Base-by-base conservation (phyloP, 2,888 invertebrate species). In the Drosophila siamana region DNA sequence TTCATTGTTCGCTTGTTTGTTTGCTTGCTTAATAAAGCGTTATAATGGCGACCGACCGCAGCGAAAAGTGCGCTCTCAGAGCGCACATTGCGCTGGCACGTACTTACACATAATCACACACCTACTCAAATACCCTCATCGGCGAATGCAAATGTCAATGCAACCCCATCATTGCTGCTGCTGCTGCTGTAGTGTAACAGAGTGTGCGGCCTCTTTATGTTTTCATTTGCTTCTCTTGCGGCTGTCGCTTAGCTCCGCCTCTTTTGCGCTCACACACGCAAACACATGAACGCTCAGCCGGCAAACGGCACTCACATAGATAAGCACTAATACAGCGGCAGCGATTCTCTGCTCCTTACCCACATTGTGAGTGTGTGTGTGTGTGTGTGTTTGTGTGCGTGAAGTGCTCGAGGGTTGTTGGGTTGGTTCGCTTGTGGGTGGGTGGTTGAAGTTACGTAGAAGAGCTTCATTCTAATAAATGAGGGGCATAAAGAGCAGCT, bases 181-280 rank as follows among this genome's bases (percentile, higher is more conserved):
- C 24, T 44, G 16, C 26, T 15, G 24, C 11, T 33, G 30, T 33
- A 33, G 30, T 33, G 33, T 33, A n/a, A n/a, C 13, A 13, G 2
- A 46, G 41, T 30, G 19, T 26, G 50, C 7, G 38, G 36, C 30
- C 43, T 44, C 15, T 62, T 48, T 7, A 51, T 30, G 41, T 61
- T 71, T 64, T 67, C 71, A 78, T 66, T 78, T 78, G 75, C 59
- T 61, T 59, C 60, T 46, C 66, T 62, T 44, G 47, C 54, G 55
- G 69, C 64, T 60, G 44, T 38, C 59, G 76, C 7, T 55, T 79
- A 60, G 82, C 89, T 89, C 89, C 91, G 89, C 91, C 91, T 62
- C 64, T 71, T 80, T 78, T 71, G 36, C 30, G 52, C 71, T 48
- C 64, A 50, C 68, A 68, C 54, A 41, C 63, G 61, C n/a, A n/a